Evolutionary conservation across 2,888 invertebrate genomes (phyloP), one percentile per base, ranked within the genome.

Genomic region (Elmis aenea): DNA sequence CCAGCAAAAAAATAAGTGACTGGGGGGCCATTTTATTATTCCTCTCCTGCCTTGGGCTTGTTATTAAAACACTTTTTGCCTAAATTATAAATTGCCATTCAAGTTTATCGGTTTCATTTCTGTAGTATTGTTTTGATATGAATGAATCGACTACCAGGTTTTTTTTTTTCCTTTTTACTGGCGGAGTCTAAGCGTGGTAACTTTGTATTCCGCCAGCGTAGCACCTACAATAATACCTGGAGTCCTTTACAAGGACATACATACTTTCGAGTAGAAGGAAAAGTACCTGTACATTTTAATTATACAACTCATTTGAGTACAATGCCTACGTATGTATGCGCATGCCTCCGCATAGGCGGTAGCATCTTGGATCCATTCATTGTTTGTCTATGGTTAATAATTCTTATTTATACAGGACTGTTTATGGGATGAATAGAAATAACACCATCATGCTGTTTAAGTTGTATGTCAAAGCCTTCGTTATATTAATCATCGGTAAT

Each of bases 221-320:
- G n/a, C n/a, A n/a, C n/a, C n/a, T n/a, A n/a, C n/a, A n/a, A n/a
- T 29, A 33, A 28, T 27, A 13, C 30, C 13, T 34, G 24, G 26
- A 36, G 40, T 41, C 40, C 46, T 44, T 46, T 42, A 32, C 41
- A 46, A 44, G 46, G 38, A 41, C 41, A 38, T 32, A 31, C 35
- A 46, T 46, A 40, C 43, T 36, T 42, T 13, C 28, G 15, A 33
- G 42, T 37, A 38, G 28, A 34, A 34, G n/a, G 41, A 35, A 31
- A 33, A 26, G 31, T 27, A 26, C 36, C 35, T 38, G 26, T 35
- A 39, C 42, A 42, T 45, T 36, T 29, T 42, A 47, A 45, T 44
- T 33, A 33, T 33, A 30, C 38, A 34, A 42, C 36, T 41, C 30
- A 42, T 47, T 47, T 47, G 47, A 45, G 45, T 42, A 47, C 47